Percentiles rank a stretch among this genome's conserved stretches.
Evolutionary conservation across 2,888 invertebrate species (phyloP).

Genomic region (Lottia scabra): DNA sequence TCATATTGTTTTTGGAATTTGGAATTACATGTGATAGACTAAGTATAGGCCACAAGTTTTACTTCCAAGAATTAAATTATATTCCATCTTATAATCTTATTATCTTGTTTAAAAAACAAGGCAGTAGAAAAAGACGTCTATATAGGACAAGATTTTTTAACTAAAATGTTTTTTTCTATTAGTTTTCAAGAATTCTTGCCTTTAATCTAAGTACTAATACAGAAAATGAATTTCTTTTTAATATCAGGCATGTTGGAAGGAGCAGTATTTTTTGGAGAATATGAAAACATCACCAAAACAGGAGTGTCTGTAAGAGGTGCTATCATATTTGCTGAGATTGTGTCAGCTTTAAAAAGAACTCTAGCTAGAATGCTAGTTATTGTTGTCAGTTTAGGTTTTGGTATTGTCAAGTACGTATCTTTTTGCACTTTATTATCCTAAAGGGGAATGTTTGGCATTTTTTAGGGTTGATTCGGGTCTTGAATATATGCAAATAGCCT

Average conservation of each 20-base stretch:
- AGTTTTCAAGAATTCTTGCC: background rate
- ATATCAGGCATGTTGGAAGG: conserved; percentile 73
- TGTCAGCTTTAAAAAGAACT: conserved; percentile 91
- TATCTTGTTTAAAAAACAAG: no score
- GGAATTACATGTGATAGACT: no score
- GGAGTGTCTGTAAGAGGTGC: conserved; percentile 77
- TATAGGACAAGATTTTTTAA: no score
- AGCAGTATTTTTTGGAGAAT: conserved; percentile 92
- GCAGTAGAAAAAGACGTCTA: no score
- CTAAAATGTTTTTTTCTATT: no score
- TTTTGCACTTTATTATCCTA: background rate
- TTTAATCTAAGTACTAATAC: background rate
- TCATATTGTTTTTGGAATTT: no score
- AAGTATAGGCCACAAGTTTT: no score
- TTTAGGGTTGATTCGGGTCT: no score
- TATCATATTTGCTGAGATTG: conserved; percentile 87
- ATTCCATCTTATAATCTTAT: no score
- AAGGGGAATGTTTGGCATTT: no score
- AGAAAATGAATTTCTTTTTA: background rate
- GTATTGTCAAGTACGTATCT: conserved; percentile 87
- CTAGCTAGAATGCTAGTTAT: conserved; percentile 93
- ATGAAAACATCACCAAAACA: conserved; percentile 80
- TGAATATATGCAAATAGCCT: no score
- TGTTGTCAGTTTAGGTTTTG: conserved; percentile 94
- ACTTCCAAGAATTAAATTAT: no score